Base-by-base conservation (phyloP, 2,888 invertebrate species). In the Tetragonisca angustula region DNA sequence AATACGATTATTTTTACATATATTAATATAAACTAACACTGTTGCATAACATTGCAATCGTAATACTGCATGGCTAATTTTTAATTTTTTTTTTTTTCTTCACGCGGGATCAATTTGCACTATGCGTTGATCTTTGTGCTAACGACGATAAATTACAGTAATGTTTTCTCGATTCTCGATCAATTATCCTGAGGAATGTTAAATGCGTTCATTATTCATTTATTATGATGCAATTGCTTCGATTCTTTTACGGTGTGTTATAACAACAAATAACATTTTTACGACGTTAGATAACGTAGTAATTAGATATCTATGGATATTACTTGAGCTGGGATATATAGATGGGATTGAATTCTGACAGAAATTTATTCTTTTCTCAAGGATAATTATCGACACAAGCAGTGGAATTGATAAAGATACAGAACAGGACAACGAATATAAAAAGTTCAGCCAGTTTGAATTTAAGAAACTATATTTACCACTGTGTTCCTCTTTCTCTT, bases 401-500 rank as follows among this genome's bases (percentile, higher is more conserved):
- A 5, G 15, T 2, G n/a, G 4, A 4, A 4, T n/a, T n/a, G n/a
- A 5, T 5, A 56, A 56, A 13, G 5, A 59, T n/a, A 4, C 56
- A 2, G n/a, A 43, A 43, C 43, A 43, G 43, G 15, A 65, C 13
- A 36, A 65, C 32, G 19, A 4, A 27, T 2, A 21, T 19, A 1
- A 21, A n/a, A 6, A 65, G 32, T 43, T 62, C n/a, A 24, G 43
- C 43, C 9, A 43, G 43, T 13, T 19, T 2, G 43, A 32, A 21
- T 64, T 62, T 65, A 24, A n/a, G 61, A 62, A 74, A 24, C 21
- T 27, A 11, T n/a, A 11, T 21, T 36, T 6, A 36, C 6, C 36
- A 6, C 17, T 36, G 19, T 21, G 32, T 71, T 50, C 54, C 15
- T 62, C 69, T 61, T 67, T 72, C 43, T 72, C 67, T 61, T n/a